Conservation (phyloP, 2,797 vertebrate species). For the Lacerta viridis region DNA sequence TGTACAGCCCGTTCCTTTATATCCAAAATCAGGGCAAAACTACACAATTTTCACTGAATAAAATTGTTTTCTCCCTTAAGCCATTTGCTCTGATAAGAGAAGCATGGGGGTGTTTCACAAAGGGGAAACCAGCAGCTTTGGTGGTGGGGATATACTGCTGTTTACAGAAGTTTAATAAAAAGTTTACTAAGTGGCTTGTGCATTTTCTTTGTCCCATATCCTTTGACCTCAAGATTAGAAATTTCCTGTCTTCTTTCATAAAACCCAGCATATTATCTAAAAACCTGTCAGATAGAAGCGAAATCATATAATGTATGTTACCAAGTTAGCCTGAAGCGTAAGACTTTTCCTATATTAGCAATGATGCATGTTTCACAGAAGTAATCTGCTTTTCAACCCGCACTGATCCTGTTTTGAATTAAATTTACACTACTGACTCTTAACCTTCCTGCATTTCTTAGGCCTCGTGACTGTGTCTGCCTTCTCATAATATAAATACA, state of each 20-base stretch:
- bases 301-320: neutral
- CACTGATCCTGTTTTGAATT: neutral
- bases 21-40: neutral
- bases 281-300: neutral
- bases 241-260: neutral
- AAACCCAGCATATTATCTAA: too few species aligned
- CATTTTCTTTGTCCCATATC: neutral
- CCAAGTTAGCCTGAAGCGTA: neutral
- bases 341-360: neutral
- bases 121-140: neutral
- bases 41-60: neutral
- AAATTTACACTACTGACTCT: neutral
- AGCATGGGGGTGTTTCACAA: slow-evolving; percentile 7
- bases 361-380: neutral
- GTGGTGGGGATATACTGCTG: neutral
- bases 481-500: neutral
- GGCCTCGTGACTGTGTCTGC: neutral
- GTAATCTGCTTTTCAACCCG: neutral
- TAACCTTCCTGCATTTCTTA: neutral
- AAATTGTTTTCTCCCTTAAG: neutral
- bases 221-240: neutral
- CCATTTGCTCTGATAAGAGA: neutral
- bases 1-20: neutral
- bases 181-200: neutral
- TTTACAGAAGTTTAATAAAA: neutral